These are phyloP conservation scores for Zaprionus gabonicus DNA, from an alignment of 1,140 invertebrate genomes.

Conservation along the genomic window DNA sequence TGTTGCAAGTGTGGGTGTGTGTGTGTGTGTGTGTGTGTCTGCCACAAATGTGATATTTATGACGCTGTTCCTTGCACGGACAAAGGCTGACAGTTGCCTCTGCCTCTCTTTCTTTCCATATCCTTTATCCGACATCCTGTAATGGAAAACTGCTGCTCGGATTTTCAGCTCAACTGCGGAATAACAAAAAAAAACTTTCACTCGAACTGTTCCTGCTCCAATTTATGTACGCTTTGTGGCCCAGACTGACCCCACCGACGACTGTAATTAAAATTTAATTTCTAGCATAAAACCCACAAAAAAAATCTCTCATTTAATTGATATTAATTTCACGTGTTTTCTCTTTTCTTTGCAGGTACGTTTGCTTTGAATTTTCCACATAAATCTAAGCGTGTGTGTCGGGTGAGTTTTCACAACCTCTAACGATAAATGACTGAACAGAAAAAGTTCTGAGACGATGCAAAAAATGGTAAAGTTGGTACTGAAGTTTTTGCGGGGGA, in stretches of 20 bases:
- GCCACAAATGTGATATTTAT: slow-evolving; percentile 83
- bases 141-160: slow-evolving; percentile 43
- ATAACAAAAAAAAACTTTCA: slow-evolving; percentile 31
- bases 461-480: neutral
- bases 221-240: slow-evolving; percentile 37
- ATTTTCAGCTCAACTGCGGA: slow-evolving; percentile 2
- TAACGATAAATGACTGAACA: slow-evolving; percentile 13
- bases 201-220: slow-evolving; percentile 31
- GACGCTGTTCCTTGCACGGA: slow-evolving; percentile 55
- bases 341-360: slow-evolving; percentile 56
- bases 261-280: slow-evolving; percentile 76
- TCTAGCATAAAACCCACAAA: slow-evolving; percentile 40
- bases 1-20: slow-evolving; percentile 3
- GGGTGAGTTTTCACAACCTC: slow-evolving; percentile 28
- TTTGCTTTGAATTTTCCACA: slow-evolving; percentile 27
- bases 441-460: slow-evolving; percentile 37
- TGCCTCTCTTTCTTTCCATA: neutral
- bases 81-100: slow-evolving; percentile 51
- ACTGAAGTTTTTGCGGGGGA: neutral
- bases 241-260: slow-evolving; percentile 50
- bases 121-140: slow-evolving; percentile 13
- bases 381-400: slow-evolving; percentile 26
- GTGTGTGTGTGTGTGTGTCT: slow-evolving; percentile 54
- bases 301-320: slow-evolving; percentile 52
- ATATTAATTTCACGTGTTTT: slow-evolving; percentile 69